Base-by-base conservation (phyloP, 2,797 vertebrate species). In the Scomberomorus guttatus region DNA sequence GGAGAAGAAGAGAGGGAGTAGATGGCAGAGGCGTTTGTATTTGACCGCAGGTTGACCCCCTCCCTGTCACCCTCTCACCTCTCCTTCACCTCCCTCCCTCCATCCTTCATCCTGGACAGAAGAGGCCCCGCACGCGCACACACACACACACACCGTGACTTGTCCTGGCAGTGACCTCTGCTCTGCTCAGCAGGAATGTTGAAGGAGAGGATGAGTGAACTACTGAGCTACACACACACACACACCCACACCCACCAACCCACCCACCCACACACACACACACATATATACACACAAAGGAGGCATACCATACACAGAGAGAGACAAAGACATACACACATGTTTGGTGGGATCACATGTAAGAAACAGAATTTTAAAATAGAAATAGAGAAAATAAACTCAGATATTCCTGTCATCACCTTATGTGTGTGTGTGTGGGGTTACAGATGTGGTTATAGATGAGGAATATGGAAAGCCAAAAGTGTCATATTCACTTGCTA, bases 91-190 rank as follows among this genome's bases (percentile, higher is more conserved):
- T 90, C 83, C 85, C 78, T 87, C 78, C 54, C 79, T 80, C 75
- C 90, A 92, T 93, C 79, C 62, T 84, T 93, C 90, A 92, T 92
- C 76, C 68, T 83, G 79, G 90, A 93, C 90, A 92, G 89, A 83
- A 77, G 87, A 88, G 86, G 86, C 90, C 89, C 86, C 70, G 67
- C 68, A 77, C 81, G 62, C 60, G 67, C 70, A 80, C 77, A 75
- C 79, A 64, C 48, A 67, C 80, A 73, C 73, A 79, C 66, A 55
- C 68, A 75, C 55, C 27, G 20, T 25, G 68, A 75, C 80, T 81
- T 91, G 85, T 91, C 89, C 91, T 92, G 80, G 79, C 78, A 86
- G 87, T 90, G 90, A 90, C 90, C 91, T 88, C 89, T 92, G 88
- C 84, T 87, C 88, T 77, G 83, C 85, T 84, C 87, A 86, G 84